phyloP scores from a whole-genome alignment of 64 coral and sea anemone species.

The Stylophora pistillata region DNA sequence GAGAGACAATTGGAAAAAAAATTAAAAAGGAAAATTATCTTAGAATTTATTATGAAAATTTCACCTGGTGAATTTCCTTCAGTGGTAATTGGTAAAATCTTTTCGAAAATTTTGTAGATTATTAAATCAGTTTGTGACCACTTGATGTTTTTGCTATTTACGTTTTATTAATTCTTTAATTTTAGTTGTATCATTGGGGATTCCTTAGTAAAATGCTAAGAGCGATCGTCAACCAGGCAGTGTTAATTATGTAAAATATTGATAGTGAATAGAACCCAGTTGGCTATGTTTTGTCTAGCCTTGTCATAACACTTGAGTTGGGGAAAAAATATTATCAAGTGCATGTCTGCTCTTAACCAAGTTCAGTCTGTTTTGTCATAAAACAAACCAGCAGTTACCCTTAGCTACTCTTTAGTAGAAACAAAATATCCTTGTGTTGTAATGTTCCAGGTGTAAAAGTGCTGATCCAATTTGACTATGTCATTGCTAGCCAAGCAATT shows the following conservation, averaged over 20 bases:
- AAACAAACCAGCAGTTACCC: background rate
- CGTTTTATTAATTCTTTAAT: background rate
- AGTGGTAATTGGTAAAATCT: background rate
- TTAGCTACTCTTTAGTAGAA: background rate
- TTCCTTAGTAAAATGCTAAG: background rate
- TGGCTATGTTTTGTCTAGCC: slow-evolving; percentile 9
- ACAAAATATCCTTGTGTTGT: background rate
- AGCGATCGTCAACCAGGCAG: background rate
- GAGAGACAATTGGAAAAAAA: background rate
- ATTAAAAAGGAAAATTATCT: background rate
- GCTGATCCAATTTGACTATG: background rate
- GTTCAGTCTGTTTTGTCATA: background rate
- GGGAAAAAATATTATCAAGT: slow-evolving; percentile 15
- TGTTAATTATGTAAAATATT: background rate
- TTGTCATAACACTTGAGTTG: background rate
- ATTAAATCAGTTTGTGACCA: background rate
- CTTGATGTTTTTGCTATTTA: background rate
- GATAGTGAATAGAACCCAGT: background rate
- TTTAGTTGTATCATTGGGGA: background rate
- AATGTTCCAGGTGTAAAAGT: background rate
- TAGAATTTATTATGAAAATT: background rate
- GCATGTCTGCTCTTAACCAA: background rate
- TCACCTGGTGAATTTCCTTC: background rate
- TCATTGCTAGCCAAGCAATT: background rate
- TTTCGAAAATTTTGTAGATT: background rate